phyloP scores from a whole-genome alignment of 2,113 vertebrate species.

The Apteryx owenii region DNA sequence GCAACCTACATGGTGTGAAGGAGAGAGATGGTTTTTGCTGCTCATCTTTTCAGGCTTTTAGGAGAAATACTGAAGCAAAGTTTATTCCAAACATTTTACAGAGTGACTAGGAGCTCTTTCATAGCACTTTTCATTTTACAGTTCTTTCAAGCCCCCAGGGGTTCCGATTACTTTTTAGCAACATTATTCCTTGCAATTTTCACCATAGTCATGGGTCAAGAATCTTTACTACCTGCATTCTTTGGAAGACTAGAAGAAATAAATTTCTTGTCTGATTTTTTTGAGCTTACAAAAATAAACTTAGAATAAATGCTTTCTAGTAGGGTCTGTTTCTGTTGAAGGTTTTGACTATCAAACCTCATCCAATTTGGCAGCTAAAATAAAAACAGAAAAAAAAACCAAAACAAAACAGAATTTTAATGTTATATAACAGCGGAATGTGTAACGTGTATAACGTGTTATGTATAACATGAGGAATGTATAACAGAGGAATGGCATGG shows the following conservation, averaged over 20 bases:
- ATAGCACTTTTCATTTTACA: neutral
- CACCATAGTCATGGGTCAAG: neutral
- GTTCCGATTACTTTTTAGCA: neutral
- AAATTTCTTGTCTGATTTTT: neutral
- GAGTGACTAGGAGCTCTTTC: neutral
- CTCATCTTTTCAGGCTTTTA: neutral
- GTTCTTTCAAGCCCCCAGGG: neutral
- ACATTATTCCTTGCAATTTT: neutral
- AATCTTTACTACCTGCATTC: neutral
- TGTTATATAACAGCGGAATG: neutral
- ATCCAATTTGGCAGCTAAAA: neutral
- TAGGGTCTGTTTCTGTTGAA: neutral
- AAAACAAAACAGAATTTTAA: neutral
- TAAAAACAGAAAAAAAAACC: neutral
- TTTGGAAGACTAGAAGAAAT: neutral
- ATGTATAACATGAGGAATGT: neutral
- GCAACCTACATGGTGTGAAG: neutral
- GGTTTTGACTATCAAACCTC: neutral
- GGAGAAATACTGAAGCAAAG: neutral
- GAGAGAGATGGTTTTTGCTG: neutral
- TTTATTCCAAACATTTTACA: neutral
- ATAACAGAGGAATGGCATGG: rapidly evolving
- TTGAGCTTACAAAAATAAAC: neutral
- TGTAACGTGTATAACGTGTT: too few relatives aligned
- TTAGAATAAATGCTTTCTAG: neutral